Base-by-base conservation (phyloP, 2,888 invertebrate genomes). In the Branchellion lobata region DNA sequence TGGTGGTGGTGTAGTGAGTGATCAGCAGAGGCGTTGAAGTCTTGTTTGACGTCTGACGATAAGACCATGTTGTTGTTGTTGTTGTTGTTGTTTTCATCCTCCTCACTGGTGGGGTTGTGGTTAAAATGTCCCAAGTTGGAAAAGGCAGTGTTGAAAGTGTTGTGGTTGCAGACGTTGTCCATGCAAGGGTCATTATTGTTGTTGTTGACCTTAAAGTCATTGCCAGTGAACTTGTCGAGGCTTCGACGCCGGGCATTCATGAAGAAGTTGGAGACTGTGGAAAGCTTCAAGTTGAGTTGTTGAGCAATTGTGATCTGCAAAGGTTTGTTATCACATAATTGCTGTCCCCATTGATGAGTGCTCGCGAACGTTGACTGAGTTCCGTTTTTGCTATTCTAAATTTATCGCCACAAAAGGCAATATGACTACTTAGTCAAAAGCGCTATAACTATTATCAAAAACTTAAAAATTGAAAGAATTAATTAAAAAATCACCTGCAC, bases 261-360 rank as follows among this genome's bases (percentile, higher is more conserved):
- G 90, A 99, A 99, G 91, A 99, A 99, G 89, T 99, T 99, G 75
- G 98, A 97, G 80, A 98, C 97, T 18, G 98, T 98, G 79, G 96
- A 96, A 78, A 97, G 95, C 87, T 97, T 96, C 84, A 98, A 90
- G 82, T 97, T 96, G 85, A 98, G 90, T 88, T 98, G 97, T 84
- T 97, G 91, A 36, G 97, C 97, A 90, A 98, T 98, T 85, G 97
- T 98, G 86, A 36, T 27, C 51, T 79, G 72, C 29, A 53, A 24
- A 47, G 74, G 21, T 34, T 24, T 68, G 33, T 31, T 69, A 1
- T n/a, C n/a, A n/a, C n/a, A n/a, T n/a, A n/a, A n/a, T n/a, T 36
- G 36, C 24, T 68, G 78, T 27, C 36, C 97, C 82, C 97, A 98
- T 91, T 98, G 98, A 94, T 98, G 98, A 92, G 98, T 98, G 92